These are phyloP conservation scores for Dolichoris vasculosae DNA, from an alignment of 1,140 invertebrate genomes.

Conservation along the genomic window DNA sequence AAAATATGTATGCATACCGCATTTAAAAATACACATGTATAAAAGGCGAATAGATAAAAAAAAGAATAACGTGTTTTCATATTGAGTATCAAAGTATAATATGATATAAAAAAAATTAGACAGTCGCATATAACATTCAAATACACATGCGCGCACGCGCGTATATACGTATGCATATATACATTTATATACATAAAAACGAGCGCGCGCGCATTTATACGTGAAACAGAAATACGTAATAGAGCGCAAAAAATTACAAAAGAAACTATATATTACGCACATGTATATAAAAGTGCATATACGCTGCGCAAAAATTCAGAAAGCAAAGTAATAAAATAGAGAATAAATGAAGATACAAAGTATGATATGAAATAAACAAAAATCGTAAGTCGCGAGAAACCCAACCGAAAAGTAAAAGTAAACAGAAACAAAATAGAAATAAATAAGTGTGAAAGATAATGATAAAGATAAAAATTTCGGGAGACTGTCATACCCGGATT, in stretches of 20 bases:
- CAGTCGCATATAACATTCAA: not conserved
- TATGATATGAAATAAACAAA: not conserved
- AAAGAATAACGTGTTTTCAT: not conserved
- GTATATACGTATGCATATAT: no score
- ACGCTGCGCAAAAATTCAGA: not conserved
- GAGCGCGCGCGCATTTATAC: conserved; percentile 36
- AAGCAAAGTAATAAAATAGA: not conserved
- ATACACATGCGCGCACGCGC: no score
- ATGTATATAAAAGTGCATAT: not conserved
- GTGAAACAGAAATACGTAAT: conserved; percentile 46
- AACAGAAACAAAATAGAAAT: not conserved
- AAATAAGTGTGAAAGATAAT: not conserved
- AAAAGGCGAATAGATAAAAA: not conserved
- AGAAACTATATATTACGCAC: not conserved
- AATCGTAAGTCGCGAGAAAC: not conserved
- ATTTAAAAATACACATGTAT: not conserved
- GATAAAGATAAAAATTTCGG: conserved; percentile 38
- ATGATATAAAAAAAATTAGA: not conserved
- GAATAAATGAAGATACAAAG: not conserved
- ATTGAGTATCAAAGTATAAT: not conserved
- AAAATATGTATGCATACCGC: not conserved
- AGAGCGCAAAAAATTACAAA: conserved; percentile 12
- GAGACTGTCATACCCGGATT: conserved; percentile 70
- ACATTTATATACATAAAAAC: not conserved
- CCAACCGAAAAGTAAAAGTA: no score